Evolutionary conservation across 2,113 vertebrate genomes (phyloP).

Genomic region (Silurus asotus): DNA sequence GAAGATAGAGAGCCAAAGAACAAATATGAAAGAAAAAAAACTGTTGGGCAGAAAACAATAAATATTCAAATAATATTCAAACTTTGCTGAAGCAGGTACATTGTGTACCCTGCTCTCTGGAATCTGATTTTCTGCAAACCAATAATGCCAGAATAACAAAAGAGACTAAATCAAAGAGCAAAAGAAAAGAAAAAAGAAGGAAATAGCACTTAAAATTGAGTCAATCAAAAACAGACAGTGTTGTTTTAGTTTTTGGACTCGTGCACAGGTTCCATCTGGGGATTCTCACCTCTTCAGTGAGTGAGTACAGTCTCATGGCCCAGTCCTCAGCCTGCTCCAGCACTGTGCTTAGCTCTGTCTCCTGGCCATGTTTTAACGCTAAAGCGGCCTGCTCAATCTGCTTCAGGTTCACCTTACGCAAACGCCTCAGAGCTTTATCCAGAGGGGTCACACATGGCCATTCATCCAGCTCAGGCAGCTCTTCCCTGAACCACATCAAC

Average conservation of each 20-base stretch:
- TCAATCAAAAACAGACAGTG: background rate
- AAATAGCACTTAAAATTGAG: background rate
- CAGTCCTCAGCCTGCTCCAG: constrained; percentile 93
- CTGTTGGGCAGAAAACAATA: background rate
- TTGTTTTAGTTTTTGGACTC: background rate
- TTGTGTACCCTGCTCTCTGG: constrained; percentile 4
- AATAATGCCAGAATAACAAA: background rate
- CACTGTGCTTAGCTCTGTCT: constrained; percentile 63
- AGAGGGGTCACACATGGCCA: constrained; percentile 79
- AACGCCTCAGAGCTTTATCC: constrained; percentile 79
- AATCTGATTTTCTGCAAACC: background rate
- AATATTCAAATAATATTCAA: background rate
- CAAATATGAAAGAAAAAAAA: background rate
- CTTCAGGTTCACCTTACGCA: constrained; percentile 76
- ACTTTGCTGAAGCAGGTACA: background rate
- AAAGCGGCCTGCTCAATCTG: constrained; percentile 78
- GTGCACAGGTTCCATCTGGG: background rate
- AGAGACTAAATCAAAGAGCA: background rate
- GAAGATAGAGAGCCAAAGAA: background rate
- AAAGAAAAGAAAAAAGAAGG: constrained; percentile 4
- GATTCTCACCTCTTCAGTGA: constrained; percentile 83
- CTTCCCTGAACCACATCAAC: constrained; percentile 65
- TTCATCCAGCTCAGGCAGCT: constrained; percentile 69
- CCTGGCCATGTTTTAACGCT: constrained; percentile 73
- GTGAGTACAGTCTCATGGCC: constrained; percentile 73